Conservation (phyloP, 2,888 invertebrate species). For the Margaritifera margaritifera region DNA sequence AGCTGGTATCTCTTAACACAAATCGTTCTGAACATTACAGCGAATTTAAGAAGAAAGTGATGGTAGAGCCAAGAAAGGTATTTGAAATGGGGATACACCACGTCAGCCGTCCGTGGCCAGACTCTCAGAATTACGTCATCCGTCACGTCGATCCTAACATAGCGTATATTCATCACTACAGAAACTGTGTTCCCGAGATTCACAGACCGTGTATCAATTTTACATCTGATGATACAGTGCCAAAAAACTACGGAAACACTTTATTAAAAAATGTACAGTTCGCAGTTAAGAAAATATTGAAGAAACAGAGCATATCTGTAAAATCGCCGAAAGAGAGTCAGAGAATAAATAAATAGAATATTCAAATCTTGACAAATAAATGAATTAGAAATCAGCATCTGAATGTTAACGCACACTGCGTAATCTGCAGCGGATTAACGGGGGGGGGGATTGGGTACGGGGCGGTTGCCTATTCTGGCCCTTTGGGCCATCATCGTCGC, state of each 20-base stretch:
- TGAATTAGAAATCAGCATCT: no score
- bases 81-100: conserved; percentile 74
- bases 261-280: conserved; percentile 15
- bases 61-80: conserved; percentile 68
- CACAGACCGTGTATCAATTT: conserved; percentile 47
- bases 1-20: conserved; percentile 31
- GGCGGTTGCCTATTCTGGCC: no score
- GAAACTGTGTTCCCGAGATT: conserved; percentile 55
- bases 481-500: no score
- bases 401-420: no score
- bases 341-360: no score
- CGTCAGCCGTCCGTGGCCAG: conserved; percentile 57
- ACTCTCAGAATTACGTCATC: conserved; percentile 61
- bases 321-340: no score
- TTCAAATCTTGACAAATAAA: no score
- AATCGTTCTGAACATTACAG: conserved; percentile 40
- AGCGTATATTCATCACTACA: conserved; percentile 66
- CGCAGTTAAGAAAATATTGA: no score
- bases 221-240: conserved; percentile 25
- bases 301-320: no score
- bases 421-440: no score
- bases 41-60: conserved; percentile 67
- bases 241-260: conserved; percentile 24
- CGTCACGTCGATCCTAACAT: conserved; percentile 34
- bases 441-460: no score